Evolutionary conservation across 1,140 invertebrate genomes (phyloP), one percentile per base, ranked within the genome.

Genomic region (Dreissena polymorpha): DNA sequence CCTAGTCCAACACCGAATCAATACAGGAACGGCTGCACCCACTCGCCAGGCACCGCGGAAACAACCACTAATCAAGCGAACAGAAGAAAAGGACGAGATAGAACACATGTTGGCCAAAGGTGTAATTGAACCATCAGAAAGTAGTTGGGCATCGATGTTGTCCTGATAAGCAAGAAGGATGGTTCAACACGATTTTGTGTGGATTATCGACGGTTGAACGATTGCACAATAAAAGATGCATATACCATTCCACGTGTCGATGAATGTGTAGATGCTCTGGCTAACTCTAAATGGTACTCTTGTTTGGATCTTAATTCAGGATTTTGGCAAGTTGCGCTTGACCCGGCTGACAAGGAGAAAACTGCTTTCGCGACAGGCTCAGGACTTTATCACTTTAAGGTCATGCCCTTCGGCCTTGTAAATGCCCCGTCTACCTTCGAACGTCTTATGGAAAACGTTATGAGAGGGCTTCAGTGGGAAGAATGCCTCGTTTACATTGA

Each of bases 131-230:
- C n/a, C n/a, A n/a, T n/a, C n/a, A n/a, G n/a, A n/a, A n/a, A n/a
- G n/a, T n/a, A n/a, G n/a, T n/a, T n/a, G n/a, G n/a, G n/a, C n/a
- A n/a, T n/a, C n/a, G n/a, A n/a, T n/a, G n/a, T n/a, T n/a, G n/a
- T n/a, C n/a, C n/a, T n/a, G n/a, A n/a, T n/a, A n/a, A n/a, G n/a
- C n/a, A n/a, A n/a, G n/a, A n/a, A n/a, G n/a, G n/a, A n/a, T n/a
- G n/a, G n/a, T 39, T 39, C 39, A 39, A 39, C 39, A 0, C 27
- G 91, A n/a, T 88, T 90, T 27, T 91, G 89, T 72, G 75, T 88
- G 8, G 88, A 91, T 64, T 90, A 87, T 76, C 29, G 86, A 23
- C 70, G 83, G 27, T 78, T 89, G 0, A 91, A 91, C 67, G 69
- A 85, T 27, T 83, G 88, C 0, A 86, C 87, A 5, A 57, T 69